Evolutionary conservation across 2,113 vertebrate genomes (phyloP).

Genomic region (Antechinus flavipes): DNA sequence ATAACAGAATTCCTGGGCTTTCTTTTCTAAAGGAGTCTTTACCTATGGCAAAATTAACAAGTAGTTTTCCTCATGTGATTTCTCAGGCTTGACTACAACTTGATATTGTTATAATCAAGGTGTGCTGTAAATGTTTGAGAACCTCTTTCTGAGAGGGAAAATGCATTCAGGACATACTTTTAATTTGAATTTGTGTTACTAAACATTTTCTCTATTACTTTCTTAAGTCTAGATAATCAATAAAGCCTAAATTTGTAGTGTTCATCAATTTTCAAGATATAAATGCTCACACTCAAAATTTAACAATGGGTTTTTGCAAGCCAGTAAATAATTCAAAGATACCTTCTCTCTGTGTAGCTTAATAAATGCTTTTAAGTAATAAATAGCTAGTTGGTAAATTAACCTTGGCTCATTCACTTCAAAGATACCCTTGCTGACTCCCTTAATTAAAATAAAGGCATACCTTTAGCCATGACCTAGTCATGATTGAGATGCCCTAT

Average conservation of each 20-base stretch:
- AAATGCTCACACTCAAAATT: background rate
- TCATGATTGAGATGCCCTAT: background rate
- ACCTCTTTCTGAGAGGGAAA: background rate
- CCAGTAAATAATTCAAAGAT: background rate
- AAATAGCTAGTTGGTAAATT: background rate
- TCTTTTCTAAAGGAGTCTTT: background rate
- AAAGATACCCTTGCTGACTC: background rate
- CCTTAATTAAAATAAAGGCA: background rate
- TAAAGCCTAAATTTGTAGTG: background rate
- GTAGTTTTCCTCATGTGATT: background rate
- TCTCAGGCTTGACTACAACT: background rate
- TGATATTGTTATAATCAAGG: background rate
- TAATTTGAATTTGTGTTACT: background rate
- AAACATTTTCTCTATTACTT: background rate
- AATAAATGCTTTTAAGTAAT: background rate
- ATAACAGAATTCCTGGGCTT: background rate
- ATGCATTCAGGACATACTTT: background rate
- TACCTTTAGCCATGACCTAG: background rate
- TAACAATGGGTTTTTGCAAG: background rate
- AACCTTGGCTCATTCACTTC: background rate
- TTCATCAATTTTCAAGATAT: background rate
- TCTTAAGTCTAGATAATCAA: background rate
- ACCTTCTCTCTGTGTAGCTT: background rate
- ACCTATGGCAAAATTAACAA: background rate
- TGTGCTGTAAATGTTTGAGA: background rate